Base-by-base conservation (phyloP, 2,797 vertebrate species). In the Triplophysa bombifrons region DNA sequence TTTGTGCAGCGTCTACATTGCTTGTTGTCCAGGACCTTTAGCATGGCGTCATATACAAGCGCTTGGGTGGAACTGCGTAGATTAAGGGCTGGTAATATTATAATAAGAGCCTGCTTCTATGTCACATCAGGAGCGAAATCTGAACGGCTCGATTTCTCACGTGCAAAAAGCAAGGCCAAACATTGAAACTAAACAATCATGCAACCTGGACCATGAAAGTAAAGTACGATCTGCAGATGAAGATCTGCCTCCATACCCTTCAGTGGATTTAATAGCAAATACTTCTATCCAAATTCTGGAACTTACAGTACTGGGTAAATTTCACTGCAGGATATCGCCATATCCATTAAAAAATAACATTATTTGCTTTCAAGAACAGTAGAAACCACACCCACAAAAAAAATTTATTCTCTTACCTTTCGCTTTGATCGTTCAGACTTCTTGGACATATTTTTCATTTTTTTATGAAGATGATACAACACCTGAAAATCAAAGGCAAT, bases 361-460 rank as follows among this genome's bases (percentile, higher is more conserved):
- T 27, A 66, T 53, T 71, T 65, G 22, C 44, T 56, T 10, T 46
- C 22, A 25, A 69, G 10, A 46, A 12, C 27, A 51, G 34, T 56
- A 55, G 8, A 64, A 65, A 44, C 13, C 7, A 80, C 17, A 56
- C 2, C 25, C 25, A 41, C 1, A 75, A 20, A 13, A 61, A 61
- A 65, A 66, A 53, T 22, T 0, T 25, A 64, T 25, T 74, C 4
- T 73, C 72, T 84, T 92, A 96, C 95, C 94, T 96, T 96, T 89
- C 88, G 92, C 82, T 96, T 96, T 83, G 94, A 94, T 80, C 87
- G 91, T 75, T 94, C 87, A 6, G 95, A 96, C 84, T 92, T 96
- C 90, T 92, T 95, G 74, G 95, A 95, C 85, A 95, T 93, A 83
- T 94, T 96, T 90, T 94, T 96, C 84, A 96, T 93, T 87, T 96